These are phyloP conservation scores for Nomada ferruginata DNA, from an alignment of 2,888 invertebrate genomes.

Conservation along the genomic window DNA sequence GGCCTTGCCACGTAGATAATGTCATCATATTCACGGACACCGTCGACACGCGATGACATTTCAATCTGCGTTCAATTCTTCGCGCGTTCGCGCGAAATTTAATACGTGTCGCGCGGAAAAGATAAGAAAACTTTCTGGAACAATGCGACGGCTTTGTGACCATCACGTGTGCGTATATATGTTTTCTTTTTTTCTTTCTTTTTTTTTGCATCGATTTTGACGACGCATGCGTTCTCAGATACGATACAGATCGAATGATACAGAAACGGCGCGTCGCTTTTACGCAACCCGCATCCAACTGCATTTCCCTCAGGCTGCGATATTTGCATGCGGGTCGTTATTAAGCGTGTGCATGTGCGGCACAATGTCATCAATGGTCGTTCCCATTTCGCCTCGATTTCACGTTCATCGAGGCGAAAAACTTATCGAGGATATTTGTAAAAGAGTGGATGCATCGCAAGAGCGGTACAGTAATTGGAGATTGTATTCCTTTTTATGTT, in stretches of 20 bases:
- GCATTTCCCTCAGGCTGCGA: conserved; percentile 36
- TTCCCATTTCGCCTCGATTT: conserved; percentile 29
- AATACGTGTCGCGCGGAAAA: conserved; percentile 11
- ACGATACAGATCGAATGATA: conserved; percentile 50
- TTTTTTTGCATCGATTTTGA: conserved; percentile 6
- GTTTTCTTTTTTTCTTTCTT: too few relatives aligned
- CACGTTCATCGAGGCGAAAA: not conserved
- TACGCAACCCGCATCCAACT: conserved; percentile 56
- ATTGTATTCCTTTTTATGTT: too few relatives aligned
- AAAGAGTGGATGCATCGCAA: not conserved
- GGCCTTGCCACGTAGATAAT: conserved; percentile 19
- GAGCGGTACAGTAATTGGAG: not conserved
- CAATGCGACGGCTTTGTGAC: not conserved
- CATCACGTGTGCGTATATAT: too few relatives aligned
- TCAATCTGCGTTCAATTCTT: conserved; percentile 44
- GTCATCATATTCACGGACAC: conserved; percentile 21
- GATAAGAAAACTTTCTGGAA: conserved; percentile 41
- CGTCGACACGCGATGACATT: conserved; percentile 29
- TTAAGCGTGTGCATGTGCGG: conserved; percentile 13
- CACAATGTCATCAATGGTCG: conserved; percentile 10
- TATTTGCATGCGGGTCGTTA: conserved; percentile 51
- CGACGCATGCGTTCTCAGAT: conserved; percentile 20
- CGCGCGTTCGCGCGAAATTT: conserved; percentile 30
- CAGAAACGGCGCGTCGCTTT: conserved; percentile 16
- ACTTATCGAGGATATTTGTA: not conserved